Evolutionary conservation across 2,888 invertebrate genomes (phyloP).

Genomic region (Rhagonycha lutea): DNA sequence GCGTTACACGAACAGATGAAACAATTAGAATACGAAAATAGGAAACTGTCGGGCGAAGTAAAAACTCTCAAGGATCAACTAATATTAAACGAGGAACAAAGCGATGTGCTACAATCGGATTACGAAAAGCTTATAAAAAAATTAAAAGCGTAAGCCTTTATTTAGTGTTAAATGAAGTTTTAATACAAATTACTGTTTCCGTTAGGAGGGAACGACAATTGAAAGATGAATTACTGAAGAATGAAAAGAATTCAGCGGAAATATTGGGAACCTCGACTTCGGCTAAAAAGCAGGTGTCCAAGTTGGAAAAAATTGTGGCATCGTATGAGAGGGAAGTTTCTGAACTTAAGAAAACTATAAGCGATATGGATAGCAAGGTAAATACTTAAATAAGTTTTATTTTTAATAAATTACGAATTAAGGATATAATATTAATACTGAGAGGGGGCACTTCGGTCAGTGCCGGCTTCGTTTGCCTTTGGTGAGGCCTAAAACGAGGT

Average conservation of each 20-base stretch:
- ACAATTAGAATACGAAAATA: conserved; percentile 40
- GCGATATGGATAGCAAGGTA: conserved; percentile 38
- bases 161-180: not conserved
- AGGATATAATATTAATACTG: too few species aligned
- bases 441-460: too few species aligned
- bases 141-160: conserved; percentile 35
- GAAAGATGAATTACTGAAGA: conserved; percentile 37
- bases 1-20: conserved; percentile 30
- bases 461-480: too few species aligned
- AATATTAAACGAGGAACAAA: conserved; percentile 41
- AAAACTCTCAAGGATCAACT: conserved; percentile 39
- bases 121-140: conserved; percentile 36
- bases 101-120: conserved; percentile 40
- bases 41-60: conserved; percentile 39
- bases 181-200: not conserved
- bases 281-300: conserved; percentile 36
- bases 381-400: not conserved
- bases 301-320: conserved; percentile 35
- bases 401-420: too few species aligned
- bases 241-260: conserved; percentile 38
- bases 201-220: conserved; percentile 39
- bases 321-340: conserved; percentile 37
- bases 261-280: conserved; percentile 35
- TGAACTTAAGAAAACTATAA: conserved; percentile 18
- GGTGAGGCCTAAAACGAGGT: too few species aligned